A percentile compares a stretch with the other conserved stretches of the same genome.
Evolutionary conservation across 2,888 invertebrate genomes (phyloP).

Genomic region (Phyllotreta cruciferae): DNA sequence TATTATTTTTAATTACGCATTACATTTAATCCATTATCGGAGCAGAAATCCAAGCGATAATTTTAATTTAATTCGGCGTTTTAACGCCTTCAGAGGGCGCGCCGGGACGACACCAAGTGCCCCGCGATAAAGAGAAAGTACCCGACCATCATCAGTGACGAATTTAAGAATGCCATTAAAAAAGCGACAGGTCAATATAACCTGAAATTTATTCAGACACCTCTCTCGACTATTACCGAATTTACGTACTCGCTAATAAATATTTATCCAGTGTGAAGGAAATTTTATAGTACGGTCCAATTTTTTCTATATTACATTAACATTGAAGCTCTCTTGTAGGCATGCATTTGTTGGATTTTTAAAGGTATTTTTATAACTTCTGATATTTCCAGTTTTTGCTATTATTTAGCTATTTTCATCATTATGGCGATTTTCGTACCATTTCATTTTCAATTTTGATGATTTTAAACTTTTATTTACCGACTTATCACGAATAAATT

Average conservation of each 20-base stretch:
- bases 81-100: not conserved
- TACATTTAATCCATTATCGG: constrained; percentile 9
- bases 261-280: not conserved
- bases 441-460: too few species aligned
- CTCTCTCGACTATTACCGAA: too few species aligned
- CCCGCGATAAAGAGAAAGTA: constrained; percentile 11
- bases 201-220: constrained; percentile 1
- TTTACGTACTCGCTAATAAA: too few species aligned
- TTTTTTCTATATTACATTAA: too few species aligned
- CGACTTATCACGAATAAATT: too few species aligned
- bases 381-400: too few species aligned
- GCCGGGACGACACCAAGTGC: constrained; percentile 1
- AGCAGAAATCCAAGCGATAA: constrained; percentile 5
- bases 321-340: too few species aligned
- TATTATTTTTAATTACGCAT: constrained; percentile 26
- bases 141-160: not conserved
- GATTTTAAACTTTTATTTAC: too few species aligned
- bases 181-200: constrained; percentile 12
- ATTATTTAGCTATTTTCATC: too few species aligned
- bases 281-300: not conserved
- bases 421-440: too few species aligned
- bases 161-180: constrained; percentile 16
- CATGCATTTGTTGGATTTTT: too few species aligned
- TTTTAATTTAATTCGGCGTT: constrained; percentile 14
- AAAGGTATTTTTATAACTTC: too few species aligned